phyloP scores from a whole-genome alignment of 2,888 invertebrate species.

The Tholera decimalis region DNA sequence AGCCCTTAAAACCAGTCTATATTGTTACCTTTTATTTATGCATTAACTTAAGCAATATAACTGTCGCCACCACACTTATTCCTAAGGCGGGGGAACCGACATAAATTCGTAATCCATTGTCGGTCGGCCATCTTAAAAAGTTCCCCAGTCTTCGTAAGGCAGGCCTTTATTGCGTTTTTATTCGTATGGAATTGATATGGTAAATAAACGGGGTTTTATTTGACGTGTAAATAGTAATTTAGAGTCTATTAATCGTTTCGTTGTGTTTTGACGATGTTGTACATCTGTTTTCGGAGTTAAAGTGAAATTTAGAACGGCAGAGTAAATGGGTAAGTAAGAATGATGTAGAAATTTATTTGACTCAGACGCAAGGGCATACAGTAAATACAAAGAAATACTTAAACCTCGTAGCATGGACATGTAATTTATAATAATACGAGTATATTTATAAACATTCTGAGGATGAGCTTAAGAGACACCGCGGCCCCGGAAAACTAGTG shows the following conservation, averaged over 20 bases:
- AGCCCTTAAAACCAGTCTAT: conserved; percentile 67
- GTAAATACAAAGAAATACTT: too few species aligned
- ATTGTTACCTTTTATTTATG: conserved; percentile 89
- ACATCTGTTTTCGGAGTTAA: conserved; percentile 13
- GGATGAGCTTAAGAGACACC: too few species aligned
- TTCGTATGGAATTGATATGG: conserved; percentile 79
- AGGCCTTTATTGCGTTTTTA: conserved; percentile 72
- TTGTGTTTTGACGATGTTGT: conserved; percentile 64
- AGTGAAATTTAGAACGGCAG: background rate
- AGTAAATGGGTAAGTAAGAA: too few species aligned
- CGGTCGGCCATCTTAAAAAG: conserved; percentile 65
- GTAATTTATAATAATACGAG: too few species aligned
- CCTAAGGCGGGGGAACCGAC: conserved; percentile 59
- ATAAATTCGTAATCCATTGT: conserved; percentile 78
- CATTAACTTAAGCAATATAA: conserved; percentile 89
- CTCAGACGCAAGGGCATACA: too few species aligned
- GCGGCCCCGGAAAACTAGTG: too few species aligned
- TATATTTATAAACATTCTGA: too few species aligned
- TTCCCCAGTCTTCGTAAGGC: conserved; percentile 61
- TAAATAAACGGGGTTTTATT: conserved; percentile 72
- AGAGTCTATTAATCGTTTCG: conserved; percentile 76
- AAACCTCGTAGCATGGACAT: too few species aligned
- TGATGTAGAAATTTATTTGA: too few species aligned
- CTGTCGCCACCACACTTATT: conserved; percentile 79
- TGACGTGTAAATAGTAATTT: conserved; percentile 67